phyloP scores from a whole-genome alignment of 2,113 vertebrate genomes.

The Xenopus laevis region DNA sequence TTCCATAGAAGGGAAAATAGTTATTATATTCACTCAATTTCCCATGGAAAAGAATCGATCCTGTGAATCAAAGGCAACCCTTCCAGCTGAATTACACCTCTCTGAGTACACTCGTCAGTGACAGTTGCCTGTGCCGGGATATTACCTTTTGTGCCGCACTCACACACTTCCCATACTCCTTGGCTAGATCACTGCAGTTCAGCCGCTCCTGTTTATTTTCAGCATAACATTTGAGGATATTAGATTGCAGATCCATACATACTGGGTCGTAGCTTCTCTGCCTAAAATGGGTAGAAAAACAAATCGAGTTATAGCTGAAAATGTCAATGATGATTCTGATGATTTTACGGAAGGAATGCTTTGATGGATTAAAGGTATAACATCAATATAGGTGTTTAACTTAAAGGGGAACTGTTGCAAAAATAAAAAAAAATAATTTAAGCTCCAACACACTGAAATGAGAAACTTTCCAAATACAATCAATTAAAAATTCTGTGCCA shows the following conservation, averaged over 20 bases:
- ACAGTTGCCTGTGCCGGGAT: no score
- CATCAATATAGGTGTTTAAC: no score
- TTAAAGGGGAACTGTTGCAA: no score
- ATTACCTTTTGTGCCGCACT: slow-evolving; percentile 81
- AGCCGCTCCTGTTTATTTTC: slow-evolving; percentile 78
- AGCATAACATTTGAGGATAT: slow-evolving; percentile 84
- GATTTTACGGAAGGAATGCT: no score
- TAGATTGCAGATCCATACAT: slow-evolving; percentile 77
- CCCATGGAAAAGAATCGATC: slow-evolving; percentile 11
- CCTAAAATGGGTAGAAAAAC: slow-evolving; percentile 52
- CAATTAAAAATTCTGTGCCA: no score
- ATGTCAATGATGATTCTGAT: no score
- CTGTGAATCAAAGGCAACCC: background rate
- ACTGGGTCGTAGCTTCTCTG: slow-evolving; percentile 65
- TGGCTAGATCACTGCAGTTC: slow-evolving; percentile 82
- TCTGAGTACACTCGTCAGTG: background rate
- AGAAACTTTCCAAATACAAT: no score
- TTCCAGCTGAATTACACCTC: background rate
- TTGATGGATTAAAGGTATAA: no score
- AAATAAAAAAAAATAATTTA: no score
- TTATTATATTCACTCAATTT: slow-evolving; percentile 24
- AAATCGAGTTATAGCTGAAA: no score
- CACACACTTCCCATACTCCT: slow-evolving; percentile 84
- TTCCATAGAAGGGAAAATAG: background rate
- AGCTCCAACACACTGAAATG: no score